Conservation (phyloP, 1,140 invertebrate species). For the Aphidius ervi region DNA sequence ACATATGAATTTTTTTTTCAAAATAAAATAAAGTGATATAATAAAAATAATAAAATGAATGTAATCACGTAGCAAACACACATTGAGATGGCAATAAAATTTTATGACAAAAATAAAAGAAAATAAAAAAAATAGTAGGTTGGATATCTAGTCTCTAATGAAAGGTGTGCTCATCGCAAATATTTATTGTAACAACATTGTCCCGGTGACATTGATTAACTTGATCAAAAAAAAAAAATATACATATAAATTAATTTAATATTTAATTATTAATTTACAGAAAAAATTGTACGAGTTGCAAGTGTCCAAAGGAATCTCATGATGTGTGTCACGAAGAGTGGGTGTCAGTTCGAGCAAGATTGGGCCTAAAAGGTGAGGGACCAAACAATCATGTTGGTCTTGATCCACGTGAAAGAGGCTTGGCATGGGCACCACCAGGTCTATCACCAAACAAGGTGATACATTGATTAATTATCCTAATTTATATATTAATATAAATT, state of each 20-base stretch:
- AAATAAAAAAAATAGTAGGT: too few species aligned
- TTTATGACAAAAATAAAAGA: too few species aligned
- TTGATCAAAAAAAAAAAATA: background rate
- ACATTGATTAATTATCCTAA: slow-evolving; percentile 17
- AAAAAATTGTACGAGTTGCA: slow-evolving; percentile 83
- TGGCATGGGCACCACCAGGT: slow-evolving; percentile 80
- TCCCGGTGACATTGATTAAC: background rate
- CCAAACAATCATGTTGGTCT: slow-evolving; percentile 44
- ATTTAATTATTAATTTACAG: slow-evolving; percentile 48
- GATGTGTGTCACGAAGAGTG: slow-evolving; percentile 86
- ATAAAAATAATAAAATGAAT: too few species aligned
- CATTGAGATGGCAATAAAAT: too few species aligned
- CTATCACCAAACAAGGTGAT: slow-evolving; percentile 60
- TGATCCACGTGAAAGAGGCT: slow-evolving; percentile 62
- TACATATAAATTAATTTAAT: too few species aligned
- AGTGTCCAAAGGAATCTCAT: slow-evolving; percentile 79
- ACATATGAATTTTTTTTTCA: too few species aligned
- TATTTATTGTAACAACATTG: slow-evolving; percentile 26
- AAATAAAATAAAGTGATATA: too few species aligned
- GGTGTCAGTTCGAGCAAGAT: slow-evolving; percentile 72
- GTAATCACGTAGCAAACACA: too few species aligned
- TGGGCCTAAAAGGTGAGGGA: slow-evolving; percentile 66
- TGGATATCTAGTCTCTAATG: slow-evolving; percentile 20
- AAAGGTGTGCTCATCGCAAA: slow-evolving; percentile 23
- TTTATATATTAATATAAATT: background rate